phyloP scores from a whole-genome alignment of 2,888 invertebrate genomes.

The Lycia hirtaria region DNA sequence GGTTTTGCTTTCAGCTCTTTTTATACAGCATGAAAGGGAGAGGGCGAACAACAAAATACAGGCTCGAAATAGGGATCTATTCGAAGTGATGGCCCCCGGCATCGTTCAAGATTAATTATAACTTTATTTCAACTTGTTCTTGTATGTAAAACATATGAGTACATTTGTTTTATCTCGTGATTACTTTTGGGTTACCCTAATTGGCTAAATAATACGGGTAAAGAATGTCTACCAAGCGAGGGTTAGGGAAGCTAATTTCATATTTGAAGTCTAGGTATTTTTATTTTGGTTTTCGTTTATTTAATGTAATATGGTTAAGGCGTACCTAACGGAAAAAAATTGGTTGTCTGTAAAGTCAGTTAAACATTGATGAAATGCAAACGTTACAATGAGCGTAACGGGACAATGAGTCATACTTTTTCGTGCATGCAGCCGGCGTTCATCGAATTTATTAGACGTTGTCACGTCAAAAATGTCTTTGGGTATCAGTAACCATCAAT shows the following conservation, averaged over 20 bases:
- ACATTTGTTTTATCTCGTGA: constrained; percentile 29
- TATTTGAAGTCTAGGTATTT: neutral
- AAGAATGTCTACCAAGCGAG: neutral
- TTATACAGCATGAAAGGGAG: constrained; percentile 48
- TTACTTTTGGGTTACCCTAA: constrained; percentile 12
- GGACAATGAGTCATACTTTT: too few species aligned
- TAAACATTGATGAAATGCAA: too few species aligned
- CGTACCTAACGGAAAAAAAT: too few species aligned
- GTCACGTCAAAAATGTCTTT: too few species aligned
- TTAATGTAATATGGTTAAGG: too few species aligned
- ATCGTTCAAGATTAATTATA: constrained; percentile 46
- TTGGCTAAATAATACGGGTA: constrained; percentile 11
- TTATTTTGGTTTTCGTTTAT: too few species aligned
- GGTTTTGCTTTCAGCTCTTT: constrained; percentile 46
- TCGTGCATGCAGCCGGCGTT: too few species aligned
- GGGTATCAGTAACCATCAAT: too few species aligned
- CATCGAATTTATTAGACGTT: too few species aligned
- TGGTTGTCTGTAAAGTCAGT: too few species aligned
- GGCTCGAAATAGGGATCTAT: constrained; percentile 49
- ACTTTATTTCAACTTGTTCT: constrained; percentile 39
- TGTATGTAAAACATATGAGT: constrained; percentile 26
- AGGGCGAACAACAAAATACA: constrained; percentile 45
- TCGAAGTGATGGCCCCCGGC: constrained; percentile 43
- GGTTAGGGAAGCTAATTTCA: neutral
- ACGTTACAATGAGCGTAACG: too few species aligned